These are phyloP conservation scores for Pedicia rivosa DNA, from an alignment of 2,888 invertebrate species.

Conservation along the genomic window DNA sequence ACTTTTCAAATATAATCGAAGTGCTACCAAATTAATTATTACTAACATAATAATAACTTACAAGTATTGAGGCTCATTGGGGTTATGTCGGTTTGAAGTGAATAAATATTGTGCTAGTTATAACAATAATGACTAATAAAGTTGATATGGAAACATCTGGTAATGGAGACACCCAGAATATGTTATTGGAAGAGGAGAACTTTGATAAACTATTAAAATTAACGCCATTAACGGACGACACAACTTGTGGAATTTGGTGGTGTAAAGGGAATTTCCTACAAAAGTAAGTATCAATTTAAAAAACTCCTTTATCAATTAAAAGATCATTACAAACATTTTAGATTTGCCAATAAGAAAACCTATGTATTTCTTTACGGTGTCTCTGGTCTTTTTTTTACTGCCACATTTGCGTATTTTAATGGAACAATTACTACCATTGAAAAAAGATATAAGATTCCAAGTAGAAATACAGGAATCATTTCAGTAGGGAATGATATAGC, in stretches of 20 bases:
- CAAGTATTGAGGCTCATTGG: too few species aligned
- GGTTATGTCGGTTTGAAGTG: neutral
- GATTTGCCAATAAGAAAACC: slow-evolving; percentile 31
- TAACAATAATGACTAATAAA: too few species aligned
- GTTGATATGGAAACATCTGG: too few species aligned
- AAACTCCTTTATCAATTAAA: neutral
- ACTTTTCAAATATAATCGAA: too few species aligned
- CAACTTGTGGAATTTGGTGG: slow-evolving; percentile 46
- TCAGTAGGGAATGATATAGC: slow-evolving; percentile 61
- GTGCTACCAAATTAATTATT: too few species aligned
- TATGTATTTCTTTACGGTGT: slow-evolving; percentile 45
- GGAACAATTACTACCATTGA: slow-evolving; percentile 60
- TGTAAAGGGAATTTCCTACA: slow-evolving; percentile 40
- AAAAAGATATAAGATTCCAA: slow-evolving; percentile 56
- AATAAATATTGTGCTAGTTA: too few species aligned
- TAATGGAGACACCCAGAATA: too few species aligned
- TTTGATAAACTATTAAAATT: slow-evolving; percentile 33
- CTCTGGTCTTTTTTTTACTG: slow-evolving; percentile 49
- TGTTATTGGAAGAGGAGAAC: too few species aligned
- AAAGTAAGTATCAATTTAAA: slow-evolving; percentile 35
- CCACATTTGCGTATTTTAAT: slow-evolving; percentile 53
- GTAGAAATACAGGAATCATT: slow-evolving; percentile 51
- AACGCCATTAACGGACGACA: slow-evolving; percentile 41
- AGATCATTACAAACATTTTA: slow-evolving; percentile 11
- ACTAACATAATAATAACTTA: too few species aligned